These are phyloP conservation scores for Luscinia luscinia DNA, from an alignment of 2,797 vertebrate species.

Conservation along the genomic window DNA sequence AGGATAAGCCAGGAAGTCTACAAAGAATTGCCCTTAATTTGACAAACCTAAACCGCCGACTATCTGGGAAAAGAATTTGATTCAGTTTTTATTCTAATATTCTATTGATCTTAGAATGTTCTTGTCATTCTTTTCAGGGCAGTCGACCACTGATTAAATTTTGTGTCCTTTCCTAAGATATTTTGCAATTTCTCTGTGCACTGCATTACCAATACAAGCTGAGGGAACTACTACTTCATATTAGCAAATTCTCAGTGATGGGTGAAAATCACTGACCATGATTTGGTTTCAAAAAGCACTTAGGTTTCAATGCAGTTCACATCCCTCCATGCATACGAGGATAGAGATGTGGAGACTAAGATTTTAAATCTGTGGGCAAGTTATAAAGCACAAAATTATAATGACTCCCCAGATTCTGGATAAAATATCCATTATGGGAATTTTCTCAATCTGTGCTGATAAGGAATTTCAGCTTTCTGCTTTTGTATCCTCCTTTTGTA, in stretches of 20 bases:
- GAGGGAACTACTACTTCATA: neutral
- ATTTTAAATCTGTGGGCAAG: neutral
- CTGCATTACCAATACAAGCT: neutral
- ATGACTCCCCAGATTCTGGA: neutral
- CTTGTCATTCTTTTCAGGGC: neutral
- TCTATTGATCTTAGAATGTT: constrained; percentile 38
- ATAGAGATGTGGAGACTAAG: neutral
- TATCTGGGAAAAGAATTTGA: constrained; percentile 8
- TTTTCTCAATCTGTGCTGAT: neutral
- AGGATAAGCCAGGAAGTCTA: neutral
- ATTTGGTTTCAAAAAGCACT: neutral
- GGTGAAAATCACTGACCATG: neutral
- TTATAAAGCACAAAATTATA: neutral
- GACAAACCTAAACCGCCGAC: constrained; percentile 6
- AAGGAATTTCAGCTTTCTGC: neutral
- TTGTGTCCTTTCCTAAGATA: neutral
- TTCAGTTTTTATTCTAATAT: constrained; percentile 36
- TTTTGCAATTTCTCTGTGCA: neutral
- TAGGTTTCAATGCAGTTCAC: neutral
- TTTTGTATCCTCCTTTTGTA: neutral
- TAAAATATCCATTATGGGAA: neutral
- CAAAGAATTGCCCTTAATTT: constrained; percentile 44
- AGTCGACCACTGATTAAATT: neutral
- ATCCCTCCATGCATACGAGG: neutral
- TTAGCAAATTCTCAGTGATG: neutral